Evolutionary conservation across 2,888 invertebrate genomes (phyloP).

Genomic region (Sphinx pinastri): DNA sequence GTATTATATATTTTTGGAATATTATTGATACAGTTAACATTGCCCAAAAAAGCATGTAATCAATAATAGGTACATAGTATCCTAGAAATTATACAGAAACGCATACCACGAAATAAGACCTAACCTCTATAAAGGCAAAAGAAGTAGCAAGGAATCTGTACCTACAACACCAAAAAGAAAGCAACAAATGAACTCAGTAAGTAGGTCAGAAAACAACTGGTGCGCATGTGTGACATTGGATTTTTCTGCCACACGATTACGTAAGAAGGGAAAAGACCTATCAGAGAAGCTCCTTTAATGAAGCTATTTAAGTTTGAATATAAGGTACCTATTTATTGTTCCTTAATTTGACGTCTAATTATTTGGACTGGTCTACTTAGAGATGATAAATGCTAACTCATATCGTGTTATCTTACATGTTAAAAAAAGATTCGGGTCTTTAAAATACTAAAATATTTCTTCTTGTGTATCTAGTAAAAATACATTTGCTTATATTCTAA

Average conservation of each 20-base stretch:
- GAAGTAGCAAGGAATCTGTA: background rate
- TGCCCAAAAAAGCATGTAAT: too few species aligned
- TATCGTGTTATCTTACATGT: too few species aligned
- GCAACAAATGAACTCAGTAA: background rate
- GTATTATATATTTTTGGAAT: too few species aligned
- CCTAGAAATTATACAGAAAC: background rate
- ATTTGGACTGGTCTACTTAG: too few species aligned
- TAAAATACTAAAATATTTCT: too few species aligned
- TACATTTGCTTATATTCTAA: too few species aligned
- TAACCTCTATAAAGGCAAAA: background rate
- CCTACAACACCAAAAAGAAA: background rate
- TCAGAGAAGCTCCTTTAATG: background rate
- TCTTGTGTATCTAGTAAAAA: too few species aligned
- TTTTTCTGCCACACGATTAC: slow-evolving; percentile 15
- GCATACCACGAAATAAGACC: background rate
- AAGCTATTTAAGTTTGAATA: background rate
- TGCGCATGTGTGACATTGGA: slow-evolving; percentile 18
- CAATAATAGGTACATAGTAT: too few species aligned
- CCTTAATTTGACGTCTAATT: too few species aligned
- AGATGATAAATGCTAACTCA: too few species aligned
- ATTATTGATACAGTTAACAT: too few species aligned
- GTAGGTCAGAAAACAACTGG: background rate
- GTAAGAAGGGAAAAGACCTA: background rate
- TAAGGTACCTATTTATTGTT: background rate
- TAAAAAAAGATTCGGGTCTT: too few species aligned